Conservation (phyloP, 2,113 vertebrate species). For the Anoplopoma fimbria region DNA sequence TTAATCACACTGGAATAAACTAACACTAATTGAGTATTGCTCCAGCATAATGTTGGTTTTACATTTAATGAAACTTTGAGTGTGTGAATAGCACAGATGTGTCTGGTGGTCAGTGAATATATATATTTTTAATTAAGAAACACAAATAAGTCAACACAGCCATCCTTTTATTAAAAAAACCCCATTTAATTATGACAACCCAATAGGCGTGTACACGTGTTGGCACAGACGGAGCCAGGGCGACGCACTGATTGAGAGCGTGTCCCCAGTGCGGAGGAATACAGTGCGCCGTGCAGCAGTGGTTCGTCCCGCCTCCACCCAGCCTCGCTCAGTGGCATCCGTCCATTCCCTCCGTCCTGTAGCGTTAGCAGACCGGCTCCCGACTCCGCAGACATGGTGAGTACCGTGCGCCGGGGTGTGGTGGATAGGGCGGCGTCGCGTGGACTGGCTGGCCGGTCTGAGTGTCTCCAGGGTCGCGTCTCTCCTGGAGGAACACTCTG, state of each 20-base stretch:
- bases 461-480: too few species aligned
- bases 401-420: too few species aligned
- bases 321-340: constrained; percentile 47
- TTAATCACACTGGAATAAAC: background rate
- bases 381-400: constrained; percentile 71
- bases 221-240: background rate
- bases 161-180: background rate
- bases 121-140: background rate
- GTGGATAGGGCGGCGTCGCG: too few species aligned
- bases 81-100: too few species aligned
- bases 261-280: constrained; percentile 71
- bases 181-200: too few species aligned
- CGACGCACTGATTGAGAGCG: background rate
- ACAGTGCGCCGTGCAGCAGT: constrained; percentile 51
- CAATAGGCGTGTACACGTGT: background rate
- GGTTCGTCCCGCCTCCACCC: constrained; percentile 59
- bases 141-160: background rate
- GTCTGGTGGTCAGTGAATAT: too few species aligned
- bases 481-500: too few species aligned
- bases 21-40: too few species aligned
- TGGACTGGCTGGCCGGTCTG: accelerated
- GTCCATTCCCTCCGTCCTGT: constrained; percentile 70
- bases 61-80: too few species aligned
- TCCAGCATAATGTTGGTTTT: too few species aligned
- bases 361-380: constrained; percentile 40